These are phyloP conservation scores for Eptesicus fuscus DNA, from an alignment of 2,113 vertebrate species.

Conservation along the genomic window DNA sequence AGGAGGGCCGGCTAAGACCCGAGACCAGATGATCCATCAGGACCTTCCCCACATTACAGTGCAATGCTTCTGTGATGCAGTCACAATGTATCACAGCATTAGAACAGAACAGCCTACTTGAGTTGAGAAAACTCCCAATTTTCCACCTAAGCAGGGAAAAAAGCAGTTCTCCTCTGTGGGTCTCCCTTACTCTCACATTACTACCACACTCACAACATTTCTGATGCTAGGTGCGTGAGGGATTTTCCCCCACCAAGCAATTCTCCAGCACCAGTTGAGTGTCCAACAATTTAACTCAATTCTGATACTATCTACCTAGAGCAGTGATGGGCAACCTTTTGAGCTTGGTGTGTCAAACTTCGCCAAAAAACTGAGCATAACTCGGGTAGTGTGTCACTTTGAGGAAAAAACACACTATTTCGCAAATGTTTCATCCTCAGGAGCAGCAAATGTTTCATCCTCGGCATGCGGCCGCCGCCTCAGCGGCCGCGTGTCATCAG, in stretches of 20 bases:
- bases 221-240: not conserved
- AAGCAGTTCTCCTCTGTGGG: not conserved
- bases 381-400: too few relatives aligned
- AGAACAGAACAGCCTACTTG: not conserved
- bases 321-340: too few relatives aligned
- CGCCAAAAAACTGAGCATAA: too few relatives aligned
- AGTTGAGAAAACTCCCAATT: not conserved
- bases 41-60: not conserved
- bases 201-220: not conserved
- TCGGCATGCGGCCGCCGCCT: too few relatives aligned
- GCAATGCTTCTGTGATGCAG: not conserved
- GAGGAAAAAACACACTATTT: too few relatives aligned
- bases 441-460: too few relatives aligned
- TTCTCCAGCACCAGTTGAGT: not conserved
- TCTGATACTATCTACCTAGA: not conserved
- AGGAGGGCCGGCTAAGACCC: not conserved
- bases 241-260: not conserved
- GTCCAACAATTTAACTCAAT: not conserved
- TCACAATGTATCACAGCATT: not conserved
- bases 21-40: not conserved
- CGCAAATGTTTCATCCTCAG: too few relatives aligned
- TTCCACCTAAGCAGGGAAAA: not conserved
- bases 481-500: too few relatives aligned
- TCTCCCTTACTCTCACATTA: not conserved
- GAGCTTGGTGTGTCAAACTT: too few relatives aligned